These are phyloP conservation scores for Protula sp. DNA, from an alignment of 2,888 invertebrate genomes.

Conservation along the genomic window DNA sequence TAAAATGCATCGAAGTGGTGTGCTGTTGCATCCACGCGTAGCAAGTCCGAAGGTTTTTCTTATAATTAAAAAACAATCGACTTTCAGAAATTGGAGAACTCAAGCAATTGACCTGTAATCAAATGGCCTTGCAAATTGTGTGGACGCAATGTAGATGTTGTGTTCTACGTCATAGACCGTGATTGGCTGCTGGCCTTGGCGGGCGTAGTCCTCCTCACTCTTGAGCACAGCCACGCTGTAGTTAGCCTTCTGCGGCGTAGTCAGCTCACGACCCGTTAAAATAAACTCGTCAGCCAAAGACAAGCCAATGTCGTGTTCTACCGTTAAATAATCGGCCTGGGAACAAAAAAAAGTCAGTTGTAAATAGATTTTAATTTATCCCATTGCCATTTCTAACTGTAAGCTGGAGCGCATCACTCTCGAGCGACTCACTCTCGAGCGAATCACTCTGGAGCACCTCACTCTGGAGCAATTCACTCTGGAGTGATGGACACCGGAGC, in stretches of 20 bases:
- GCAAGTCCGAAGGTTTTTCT: no score
- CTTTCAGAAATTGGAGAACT: no score
- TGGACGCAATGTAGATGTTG: conserved; percentile 25
- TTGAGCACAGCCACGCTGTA: conserved; percentile 21
- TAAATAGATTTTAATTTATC: background rate
- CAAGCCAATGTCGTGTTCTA: conserved; percentile 29
- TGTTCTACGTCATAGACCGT: conserved; percentile 21
- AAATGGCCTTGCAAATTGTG: conserved; percentile 38
- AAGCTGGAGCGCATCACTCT: no score
- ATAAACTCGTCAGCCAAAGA: conserved; percentile 37
- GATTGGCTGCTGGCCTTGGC: conserved; percentile 14
- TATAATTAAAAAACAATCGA: no score
- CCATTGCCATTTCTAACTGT: no score
- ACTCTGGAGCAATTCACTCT: no score
- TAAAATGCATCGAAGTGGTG: no score
- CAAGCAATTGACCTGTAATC: conserved; percentile 16
- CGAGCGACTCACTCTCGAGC: no score
- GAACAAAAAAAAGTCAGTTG: no score
- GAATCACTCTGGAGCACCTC: no score
- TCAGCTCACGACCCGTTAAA: conserved; percentile 30
- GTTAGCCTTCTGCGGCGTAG: conserved; percentile 9
- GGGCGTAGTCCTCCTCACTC: conserved; percentile 13
- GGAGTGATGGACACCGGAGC: no score
- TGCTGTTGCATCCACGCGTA: no score
- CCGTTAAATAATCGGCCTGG: conserved; percentile 29